Evolutionary conservation across 2,888 invertebrate genomes (phyloP), one percentile per base, ranked within the genome.

Genomic region (Lottia gigantea): DNA sequence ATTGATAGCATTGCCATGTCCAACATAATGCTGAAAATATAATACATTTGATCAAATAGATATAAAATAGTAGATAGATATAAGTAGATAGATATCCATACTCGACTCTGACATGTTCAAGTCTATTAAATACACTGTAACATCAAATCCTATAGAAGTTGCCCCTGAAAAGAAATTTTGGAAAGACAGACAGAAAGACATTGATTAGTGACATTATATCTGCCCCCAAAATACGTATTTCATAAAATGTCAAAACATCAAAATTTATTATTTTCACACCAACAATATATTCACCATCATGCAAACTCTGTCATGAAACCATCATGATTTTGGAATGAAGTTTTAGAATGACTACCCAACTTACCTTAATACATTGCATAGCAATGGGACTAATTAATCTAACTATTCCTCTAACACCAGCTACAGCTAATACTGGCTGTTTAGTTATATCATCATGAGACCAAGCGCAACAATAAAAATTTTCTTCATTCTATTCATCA

Each of bases 401-500:
- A 31, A 98, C 93, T 8, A 98, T 94, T 3, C 97, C 97, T 16
- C 96, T 91, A 1, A 95, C 93, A 0, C 98, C 98, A 0, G 96
- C 97, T 0, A 95, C 96, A 0, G 96, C 96, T 19, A 98, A 89
- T 45, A 98, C 90, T 0, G 97, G 95, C 74, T 85, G 83, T 16
- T 81, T 82, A 91, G 75, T 93, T 92, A 77, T 78, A 16, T 94
- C 93, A 81, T 97, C 96, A 83, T 93, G 95, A 0, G 96, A 95
- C 98, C 98, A 98, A 0, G 96, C 96, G 87, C 96, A 97, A 0
- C 97, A 96, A 89, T 98, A 98, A 89, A 95, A 97, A 85, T 95
- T 96, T 90, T 98, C 98, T 85, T 97, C 96, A 2, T 93, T 91
- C 95, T 95, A 64, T 67, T 49, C 62, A 72, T 47, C 47, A 62